Percentiles rank a stretch among this genome's conserved stretches.
Conservation (phyloP, 2,797 vertebrate species). For the Neosilurus hyrtlii region DNA sequence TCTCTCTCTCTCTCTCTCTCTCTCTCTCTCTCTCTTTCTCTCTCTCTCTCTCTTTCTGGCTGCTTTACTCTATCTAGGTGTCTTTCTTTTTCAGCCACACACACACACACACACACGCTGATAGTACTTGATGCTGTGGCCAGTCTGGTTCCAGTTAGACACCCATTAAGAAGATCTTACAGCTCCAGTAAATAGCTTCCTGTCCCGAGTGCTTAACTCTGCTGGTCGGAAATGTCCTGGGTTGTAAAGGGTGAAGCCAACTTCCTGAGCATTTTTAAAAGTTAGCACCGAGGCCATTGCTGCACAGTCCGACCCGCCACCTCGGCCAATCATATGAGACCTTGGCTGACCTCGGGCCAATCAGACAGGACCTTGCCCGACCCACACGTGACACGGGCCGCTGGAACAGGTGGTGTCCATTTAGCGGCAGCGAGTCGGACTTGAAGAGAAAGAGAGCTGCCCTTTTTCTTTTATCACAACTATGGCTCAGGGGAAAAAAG, state of each 20-base stretch:
- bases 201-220: slow-evolving; percentile 95
- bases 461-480: slow-evolving; percentile 36
- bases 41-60: background rate
- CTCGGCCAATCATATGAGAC: slow-evolving; percentile 72
- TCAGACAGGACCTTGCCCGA: slow-evolving; percentile 74
- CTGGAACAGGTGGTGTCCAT: slow-evolving; percentile 81
- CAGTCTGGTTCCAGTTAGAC: slow-evolving; percentile 98
- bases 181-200: slow-evolving; percentile 94
- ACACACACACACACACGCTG: background rate
- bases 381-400: slow-evolving; percentile 71
- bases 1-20: background rate
- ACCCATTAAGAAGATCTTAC: slow-evolving; percentile 99
- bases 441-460: slow-evolving; percentile 53
- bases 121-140: slow-evolving; percentile 80
- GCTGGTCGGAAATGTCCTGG: slow-evolving; percentile 90
- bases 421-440: slow-evolving; percentile 64
- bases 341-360: slow-evolving; percentile 71
- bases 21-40: background rate
- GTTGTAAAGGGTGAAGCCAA: slow-evolving; percentile 85
- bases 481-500: slow-evolving; percentile 35
- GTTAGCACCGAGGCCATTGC: slow-evolving; percentile 78
- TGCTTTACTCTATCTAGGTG: background rate
- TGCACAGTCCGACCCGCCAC: slow-evolving; percentile 71
- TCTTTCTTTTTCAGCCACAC: slow-evolving; percentile 1
- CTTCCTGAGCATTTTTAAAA: slow-evolving; percentile 94